These are phyloP conservation scores for Acutogordius australiensis DNA, from an alignment of 2,888 invertebrate species.

Conservation along the genomic window DNA sequence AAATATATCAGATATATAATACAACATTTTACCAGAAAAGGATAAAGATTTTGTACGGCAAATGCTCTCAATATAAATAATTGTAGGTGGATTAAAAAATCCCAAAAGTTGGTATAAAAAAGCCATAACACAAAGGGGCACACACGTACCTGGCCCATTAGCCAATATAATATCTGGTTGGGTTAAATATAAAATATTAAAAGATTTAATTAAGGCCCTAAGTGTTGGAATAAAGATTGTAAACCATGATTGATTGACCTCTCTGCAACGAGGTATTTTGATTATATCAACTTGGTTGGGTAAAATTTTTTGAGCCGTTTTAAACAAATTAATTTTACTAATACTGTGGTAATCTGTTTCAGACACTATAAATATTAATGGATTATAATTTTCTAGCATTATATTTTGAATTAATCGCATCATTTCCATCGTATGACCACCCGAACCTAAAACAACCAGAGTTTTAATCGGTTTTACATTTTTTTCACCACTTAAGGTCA, in stretches of 20 bases:
- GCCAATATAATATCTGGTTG: conserved; percentile 48
- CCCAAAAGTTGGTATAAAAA: conserved; percentile 31
- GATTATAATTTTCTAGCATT: conserved; percentile 33
- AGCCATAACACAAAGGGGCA: conserved; percentile 53
- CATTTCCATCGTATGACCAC: conserved; percentile 85
- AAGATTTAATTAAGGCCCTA: conserved; percentile 36
- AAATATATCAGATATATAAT: conserved; percentile 45
- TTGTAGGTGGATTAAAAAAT: conserved; percentile 31
- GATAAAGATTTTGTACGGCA: conserved; percentile 67
- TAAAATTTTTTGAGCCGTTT: no score
- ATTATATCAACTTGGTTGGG: no score
- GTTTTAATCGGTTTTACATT: conserved; percentile 12
- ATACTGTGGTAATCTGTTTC: conserved; percentile 44
- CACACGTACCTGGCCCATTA: conserved; percentile 85
- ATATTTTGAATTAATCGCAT: conserved; percentile 38
- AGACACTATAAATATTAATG: conserved; percentile 47
- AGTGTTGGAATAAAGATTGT: conserved; percentile 48
- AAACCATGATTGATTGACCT: conserved; percentile 54
- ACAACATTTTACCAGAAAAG: conserved; percentile 53
- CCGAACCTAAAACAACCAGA: conserved; percentile 26
- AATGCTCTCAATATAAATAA: conserved; percentile 72
- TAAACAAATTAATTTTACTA: conserved; percentile 36
- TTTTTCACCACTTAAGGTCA: no score
- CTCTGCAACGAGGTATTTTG: conserved; percentile 52
- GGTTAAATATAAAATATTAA: conserved; percentile 38